These are phyloP conservation scores for Amphimedon queenslandica DNA, from an alignment of 37 sponge, comb jelly and placozoan species.

Conservation along the genomic window DNA sequence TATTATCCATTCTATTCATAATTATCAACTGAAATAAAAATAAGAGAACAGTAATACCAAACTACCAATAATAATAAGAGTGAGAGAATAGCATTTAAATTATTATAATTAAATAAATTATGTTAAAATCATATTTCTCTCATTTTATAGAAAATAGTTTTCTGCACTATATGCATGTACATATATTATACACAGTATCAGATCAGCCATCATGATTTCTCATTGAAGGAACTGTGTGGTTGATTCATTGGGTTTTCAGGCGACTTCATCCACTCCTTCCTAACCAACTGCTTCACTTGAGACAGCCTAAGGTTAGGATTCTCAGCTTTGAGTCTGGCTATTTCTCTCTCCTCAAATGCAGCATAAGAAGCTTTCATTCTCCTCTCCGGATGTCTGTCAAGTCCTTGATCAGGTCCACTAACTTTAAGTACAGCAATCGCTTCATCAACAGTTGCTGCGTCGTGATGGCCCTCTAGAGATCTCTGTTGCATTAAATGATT, in stretches of 20 bases:
- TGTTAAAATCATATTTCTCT: no score
- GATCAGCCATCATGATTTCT: no score
- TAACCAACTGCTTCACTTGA: constrained; percentile 88
- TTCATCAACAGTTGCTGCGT: constrained; percentile 83
- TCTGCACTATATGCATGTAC: no score
- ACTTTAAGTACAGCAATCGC: constrained; percentile 83
- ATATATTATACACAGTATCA: no score
- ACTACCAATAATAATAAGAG: no score
- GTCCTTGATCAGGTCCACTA: constrained; percentile 13
- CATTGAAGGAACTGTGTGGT: background rate
- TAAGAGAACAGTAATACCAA: no score
- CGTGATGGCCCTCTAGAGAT: constrained; percentile 44
- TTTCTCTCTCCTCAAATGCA: constrained; percentile 81
- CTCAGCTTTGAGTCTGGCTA: constrained; percentile 75
- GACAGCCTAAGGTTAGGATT: constrained; percentile 86
- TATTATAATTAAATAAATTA: no score
- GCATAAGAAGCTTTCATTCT: constrained; percentile 85
- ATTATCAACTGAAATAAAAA: no score
- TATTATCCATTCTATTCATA: no score
- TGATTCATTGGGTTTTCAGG: constrained; percentile 97
- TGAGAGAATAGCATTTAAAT: no score
- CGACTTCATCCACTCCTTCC: constrained; percentile 96
- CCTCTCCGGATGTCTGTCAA: constrained; percentile 71
- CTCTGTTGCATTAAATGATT: constrained; percentile 65
- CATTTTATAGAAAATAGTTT: no score